Percentiles rank a stretch among this genome's conserved stretches.
phyloP scores from a whole-genome alignment of 2,888 invertebrate genomes.

The Thymelicus lineola region DNA sequence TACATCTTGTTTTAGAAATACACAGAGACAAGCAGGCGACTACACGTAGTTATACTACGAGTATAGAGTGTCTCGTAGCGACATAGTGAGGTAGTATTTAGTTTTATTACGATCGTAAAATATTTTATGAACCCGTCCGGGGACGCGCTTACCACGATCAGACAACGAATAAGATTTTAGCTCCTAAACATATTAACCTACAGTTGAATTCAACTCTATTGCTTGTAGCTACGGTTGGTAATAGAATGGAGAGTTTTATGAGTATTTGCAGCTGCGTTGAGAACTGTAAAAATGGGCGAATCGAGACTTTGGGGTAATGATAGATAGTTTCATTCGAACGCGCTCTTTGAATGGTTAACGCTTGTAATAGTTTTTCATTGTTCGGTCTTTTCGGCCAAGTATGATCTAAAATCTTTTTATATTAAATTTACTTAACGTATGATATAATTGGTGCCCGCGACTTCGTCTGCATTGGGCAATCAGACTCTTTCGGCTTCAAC shows the following conservation, averaged over 20 bases:
- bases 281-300: constrained; percentile 35
- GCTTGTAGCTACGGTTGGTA: background rate
- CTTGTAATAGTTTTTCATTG: constrained; percentile 13
- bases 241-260: constrained; percentile 6
- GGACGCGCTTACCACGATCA: constrained; percentile 48
- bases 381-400: constrained; percentile 3
- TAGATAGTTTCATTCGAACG: constrained; percentile 27
- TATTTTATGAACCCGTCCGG: constrained; percentile 52
- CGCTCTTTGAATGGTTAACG: constrained; percentile 25
- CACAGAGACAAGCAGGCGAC: constrained; percentile 27
- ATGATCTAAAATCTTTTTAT: no score
- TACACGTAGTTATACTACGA: constrained; percentile 3
- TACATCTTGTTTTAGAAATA: constrained; percentile 17
- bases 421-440: no score
- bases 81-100: constrained; percentile 48
- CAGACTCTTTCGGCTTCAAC: no score
- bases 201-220: constrained; percentile 2
- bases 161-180: constrained; percentile 49
- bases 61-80: background rate
- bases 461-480: no score
- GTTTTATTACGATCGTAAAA: constrained; percentile 55
- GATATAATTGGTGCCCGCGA: no score
- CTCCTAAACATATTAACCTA: background rate
- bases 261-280: constrained; percentile 29
- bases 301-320: constrained; percentile 30